phyloP scores from a whole-genome alignment of 2,797 vertebrate genomes.

The Gallinago stenura region DNA sequence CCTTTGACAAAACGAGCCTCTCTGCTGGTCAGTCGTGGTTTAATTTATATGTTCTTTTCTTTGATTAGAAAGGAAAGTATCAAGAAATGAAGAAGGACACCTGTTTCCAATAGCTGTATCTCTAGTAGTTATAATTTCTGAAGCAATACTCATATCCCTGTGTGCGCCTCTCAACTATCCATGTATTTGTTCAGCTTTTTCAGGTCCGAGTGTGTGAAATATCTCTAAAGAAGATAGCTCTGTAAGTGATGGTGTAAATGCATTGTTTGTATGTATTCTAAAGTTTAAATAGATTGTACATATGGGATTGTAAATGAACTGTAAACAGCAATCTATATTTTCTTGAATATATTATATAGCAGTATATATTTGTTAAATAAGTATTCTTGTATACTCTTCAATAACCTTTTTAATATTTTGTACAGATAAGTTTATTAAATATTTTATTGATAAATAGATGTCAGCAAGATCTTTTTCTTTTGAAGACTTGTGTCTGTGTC shows the following conservation, averaged over 20 bases:
- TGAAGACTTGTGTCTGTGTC: background rate
- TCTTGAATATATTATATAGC: constrained; percentile 85
- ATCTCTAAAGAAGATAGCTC: constrained; percentile 44
- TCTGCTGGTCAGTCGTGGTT: constrained; percentile 60
- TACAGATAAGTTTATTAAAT: constrained; percentile 89
- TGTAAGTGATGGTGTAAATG: constrained; percentile 77
- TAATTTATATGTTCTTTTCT: constrained; percentile 70
- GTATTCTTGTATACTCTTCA: constrained; percentile 79
- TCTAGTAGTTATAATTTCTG: constrained; percentile 15
- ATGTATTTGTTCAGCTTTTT: constrained; percentile 57
- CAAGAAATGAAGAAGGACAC: background rate
- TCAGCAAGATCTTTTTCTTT: background rate
- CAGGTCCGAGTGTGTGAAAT: constrained; percentile 42
- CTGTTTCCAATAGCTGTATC: background rate
- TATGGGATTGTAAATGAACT: constrained; percentile 89
- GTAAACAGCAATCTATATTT: constrained; percentile 87
- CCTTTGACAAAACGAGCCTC: background rate
- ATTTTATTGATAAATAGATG: constrained; percentile 80
- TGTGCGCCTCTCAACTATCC: constrained; percentile 55
- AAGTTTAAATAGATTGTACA: constrained; percentile 88
- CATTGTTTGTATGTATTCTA: constrained; percentile 84
- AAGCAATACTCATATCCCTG: constrained; percentile 38
- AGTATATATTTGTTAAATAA: constrained; percentile 86
- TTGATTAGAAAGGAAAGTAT: constrained; percentile 47
- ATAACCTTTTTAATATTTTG: constrained; percentile 83